A percentile compares a stretch with the other conserved stretches of the same genome.
These are phyloP conservation scores for Alfaro cultratus DNA, from an alignment of 2,797 vertebrate genomes.

Conservation along the genomic window DNA sequence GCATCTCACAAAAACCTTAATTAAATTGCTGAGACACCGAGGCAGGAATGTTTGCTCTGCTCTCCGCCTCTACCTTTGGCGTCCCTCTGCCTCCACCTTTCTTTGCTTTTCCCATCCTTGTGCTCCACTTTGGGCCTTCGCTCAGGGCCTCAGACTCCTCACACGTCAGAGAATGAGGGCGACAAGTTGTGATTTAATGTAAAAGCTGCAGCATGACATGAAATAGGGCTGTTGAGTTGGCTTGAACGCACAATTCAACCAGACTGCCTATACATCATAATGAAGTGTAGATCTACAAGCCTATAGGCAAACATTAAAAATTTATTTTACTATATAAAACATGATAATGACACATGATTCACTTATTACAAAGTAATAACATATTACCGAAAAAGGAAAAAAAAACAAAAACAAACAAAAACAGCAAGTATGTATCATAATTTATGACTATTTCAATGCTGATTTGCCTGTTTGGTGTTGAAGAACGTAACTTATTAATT, in stretches of 20 bases:
- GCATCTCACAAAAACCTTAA: constrained; percentile 82
- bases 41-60: constrained; percentile 87
- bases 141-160: constrained; percentile 13
- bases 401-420: neutral
- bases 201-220: neutral
- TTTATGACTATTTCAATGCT: neutral
- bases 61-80: constrained; percentile 41
- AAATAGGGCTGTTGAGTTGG: neutral
- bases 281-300: neutral
- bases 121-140: constrained; percentile 11
- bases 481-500: neutral
- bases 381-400: neutral
- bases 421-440: neutral
- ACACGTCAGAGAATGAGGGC: constrained; percentile 2
- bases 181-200: neutral
- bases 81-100: constrained; percentile 56
- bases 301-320: neutral
- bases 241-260: constrained; percentile 6
- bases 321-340: neutral
- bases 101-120: constrained; percentile 80
- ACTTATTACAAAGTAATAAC: neutral
- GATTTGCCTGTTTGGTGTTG: neutral
- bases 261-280: neutral
- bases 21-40: constrained; percentile 91
- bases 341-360: neutral